phyloP scores from a whole-genome alignment of 2,113 vertebrate species.

The Gnathonemus echidnorhynchus region DNA sequence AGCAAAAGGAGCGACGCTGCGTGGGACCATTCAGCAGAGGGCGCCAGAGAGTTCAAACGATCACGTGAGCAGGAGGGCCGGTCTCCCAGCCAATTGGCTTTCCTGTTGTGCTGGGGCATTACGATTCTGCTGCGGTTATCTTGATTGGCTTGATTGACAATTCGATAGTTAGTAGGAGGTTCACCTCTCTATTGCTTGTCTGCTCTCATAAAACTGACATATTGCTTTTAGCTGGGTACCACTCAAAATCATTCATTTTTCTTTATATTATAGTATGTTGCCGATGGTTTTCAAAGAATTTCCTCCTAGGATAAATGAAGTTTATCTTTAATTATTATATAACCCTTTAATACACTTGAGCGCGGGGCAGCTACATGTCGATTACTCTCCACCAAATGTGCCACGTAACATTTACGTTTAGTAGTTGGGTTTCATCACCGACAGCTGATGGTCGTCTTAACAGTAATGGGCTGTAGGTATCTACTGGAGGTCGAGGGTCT shows the following conservation, averaged over 20 bases:
- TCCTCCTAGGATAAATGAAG: not conserved
- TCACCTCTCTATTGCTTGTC: not conserved
- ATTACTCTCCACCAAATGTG: not conserved
- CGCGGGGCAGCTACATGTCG: not conserved
- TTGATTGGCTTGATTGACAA: not conserved
- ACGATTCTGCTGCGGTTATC: not conserved
- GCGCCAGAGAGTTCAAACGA: not conserved
- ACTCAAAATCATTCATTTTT: not conserved
- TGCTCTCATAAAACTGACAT: not conserved
- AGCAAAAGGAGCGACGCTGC: slow-evolving; percentile 7
- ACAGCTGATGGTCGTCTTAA: not conserved
- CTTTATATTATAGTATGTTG: not conserved
- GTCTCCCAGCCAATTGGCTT: not conserved
- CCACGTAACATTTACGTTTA: not conserved
- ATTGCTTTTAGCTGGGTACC: not conserved
- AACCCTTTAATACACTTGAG: not conserved
- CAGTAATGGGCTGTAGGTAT: not conserved
- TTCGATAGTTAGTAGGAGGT: not conserved
- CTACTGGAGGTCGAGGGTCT: not conserved
- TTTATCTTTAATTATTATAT: not conserved
- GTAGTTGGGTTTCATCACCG: not conserved
- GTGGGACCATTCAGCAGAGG: not conserved
- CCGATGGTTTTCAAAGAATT: not conserved
- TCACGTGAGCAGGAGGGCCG: not conserved
- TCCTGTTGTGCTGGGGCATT: not conserved